A percentile compares a stretch with the other conserved stretches of the same genome.
Evolutionary conservation across 1,140 invertebrate genomes (phyloP).

Genomic region (Condylostylus longicornis): DNA sequence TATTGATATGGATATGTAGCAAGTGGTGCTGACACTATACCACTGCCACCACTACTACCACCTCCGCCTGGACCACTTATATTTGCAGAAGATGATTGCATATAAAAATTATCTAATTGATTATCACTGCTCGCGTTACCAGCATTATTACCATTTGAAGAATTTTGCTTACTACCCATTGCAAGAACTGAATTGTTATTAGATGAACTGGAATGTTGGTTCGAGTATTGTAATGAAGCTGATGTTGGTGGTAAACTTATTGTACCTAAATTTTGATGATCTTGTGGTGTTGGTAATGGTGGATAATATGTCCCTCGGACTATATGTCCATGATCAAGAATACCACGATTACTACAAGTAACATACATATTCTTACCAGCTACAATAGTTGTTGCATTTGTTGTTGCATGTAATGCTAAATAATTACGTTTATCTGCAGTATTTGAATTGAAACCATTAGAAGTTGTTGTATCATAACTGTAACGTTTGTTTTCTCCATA

Average conservation of each 20-base stretch:
- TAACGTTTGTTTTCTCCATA: too few species aligned
- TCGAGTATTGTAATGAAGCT: too few species aligned
- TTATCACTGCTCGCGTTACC: slow-evolving; percentile 30
- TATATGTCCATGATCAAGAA: slow-evolving; percentile 57
- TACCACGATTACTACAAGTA: slow-evolving; percentile 64
- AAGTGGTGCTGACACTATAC: slow-evolving; percentile 9
- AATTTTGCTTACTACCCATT: too few species aligned
- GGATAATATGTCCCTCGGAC: slow-evolving; percentile 74
- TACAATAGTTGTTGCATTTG: background rate
- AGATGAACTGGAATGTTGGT: too few species aligned
- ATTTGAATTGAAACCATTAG: too few species aligned
- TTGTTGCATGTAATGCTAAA: background rate
- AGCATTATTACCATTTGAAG: slow-evolving; percentile 6
- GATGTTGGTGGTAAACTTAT: slow-evolving; percentile 20
- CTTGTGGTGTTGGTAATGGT: slow-evolving; percentile 61
- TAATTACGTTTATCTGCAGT: too few species aligned
- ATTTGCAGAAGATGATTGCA: too few species aligned
- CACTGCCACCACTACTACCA: too few species aligned
- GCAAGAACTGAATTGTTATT: background rate
- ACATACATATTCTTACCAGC: slow-evolving; percentile 74
- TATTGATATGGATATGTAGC: slow-evolving; percentile 7
- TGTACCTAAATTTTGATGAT: slow-evolving; percentile 44
- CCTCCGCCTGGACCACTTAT: too few species aligned
- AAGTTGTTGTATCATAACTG: too few species aligned
- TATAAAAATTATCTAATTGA: too few species aligned